Percentiles rank a stretch among this genome's conserved stretches.
These are phyloP conservation scores for Tetraneura akinire DNA, from an alignment of 1,140 invertebrate genomes.

Conservation along the genomic window DNA sequence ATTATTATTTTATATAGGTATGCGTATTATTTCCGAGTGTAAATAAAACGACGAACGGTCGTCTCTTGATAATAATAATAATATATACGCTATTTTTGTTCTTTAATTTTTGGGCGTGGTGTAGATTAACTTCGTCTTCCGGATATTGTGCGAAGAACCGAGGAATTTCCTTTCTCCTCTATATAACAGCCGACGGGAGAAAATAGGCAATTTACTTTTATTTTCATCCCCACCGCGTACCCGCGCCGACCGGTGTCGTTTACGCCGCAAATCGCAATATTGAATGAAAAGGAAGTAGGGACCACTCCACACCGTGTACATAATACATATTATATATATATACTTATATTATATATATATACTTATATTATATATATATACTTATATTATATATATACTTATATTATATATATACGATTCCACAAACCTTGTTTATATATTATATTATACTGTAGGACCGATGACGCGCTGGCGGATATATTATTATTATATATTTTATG, in stretches of 20 bases:
- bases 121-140: conserved; percentile 2
- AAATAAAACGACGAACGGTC: background rate
- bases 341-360: no score
- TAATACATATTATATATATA: no score
- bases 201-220: conserved; percentile 35
- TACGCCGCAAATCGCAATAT: background rate
- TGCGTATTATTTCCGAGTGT: background rate
- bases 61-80: no score
- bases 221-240: conserved; percentile 9
- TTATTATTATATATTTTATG: background rate
- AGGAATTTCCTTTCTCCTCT: conserved; percentile 31
- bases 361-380: no score
- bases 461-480: background rate
- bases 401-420: no score
- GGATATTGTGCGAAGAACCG: conserved; percentile 3
- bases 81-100: background rate
- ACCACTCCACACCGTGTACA: background rate
- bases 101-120: background rate
- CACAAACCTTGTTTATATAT: background rate
- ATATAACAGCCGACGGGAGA: background rate
- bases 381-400: no score
- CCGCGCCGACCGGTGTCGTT: background rate
- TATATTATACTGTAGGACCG: background rate
- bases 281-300: background rate
- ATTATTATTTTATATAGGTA: background rate